Conservation (phyloP, 2,888 invertebrate genomes). For the Hypsopygia costalis region DNA sequence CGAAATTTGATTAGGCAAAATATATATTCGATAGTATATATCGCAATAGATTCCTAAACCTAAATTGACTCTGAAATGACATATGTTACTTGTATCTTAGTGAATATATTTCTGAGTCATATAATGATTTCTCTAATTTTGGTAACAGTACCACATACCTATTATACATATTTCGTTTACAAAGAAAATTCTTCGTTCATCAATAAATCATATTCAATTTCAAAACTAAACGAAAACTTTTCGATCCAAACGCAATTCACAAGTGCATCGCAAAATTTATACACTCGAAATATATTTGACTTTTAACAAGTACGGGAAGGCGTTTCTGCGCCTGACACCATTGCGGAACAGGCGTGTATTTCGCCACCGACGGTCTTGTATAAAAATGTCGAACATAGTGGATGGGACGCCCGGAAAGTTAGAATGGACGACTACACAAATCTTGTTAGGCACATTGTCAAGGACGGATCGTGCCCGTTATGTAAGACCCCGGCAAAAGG, state of each 20-base stretch:
- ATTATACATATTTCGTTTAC: too few relatives aligned
- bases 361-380: conserved; percentile 2
- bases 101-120: too few relatives aligned
- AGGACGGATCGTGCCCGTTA: conserved; percentile 9
- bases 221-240: background rate
- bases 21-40: too few relatives aligned
- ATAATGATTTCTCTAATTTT: too few relatives aligned
- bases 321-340: conserved; percentile 1
- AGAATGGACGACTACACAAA: conserved; percentile 10
- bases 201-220: background rate
- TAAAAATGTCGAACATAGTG: conserved; percentile 10
- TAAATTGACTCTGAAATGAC: too few relatives aligned
- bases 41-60: too few relatives aligned
- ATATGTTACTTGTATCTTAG: too few relatives aligned
- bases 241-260: background rate
- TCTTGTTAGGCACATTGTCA: conserved; percentile 15
- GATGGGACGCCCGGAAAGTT: conserved; percentile 5
- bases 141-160: too few relatives aligned
- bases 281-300: background rate
- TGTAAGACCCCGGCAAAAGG: background rate
- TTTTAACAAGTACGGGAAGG: background rate
- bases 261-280: background rate
- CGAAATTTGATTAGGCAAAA: too few relatives aligned
- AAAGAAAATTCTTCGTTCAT: background rate
- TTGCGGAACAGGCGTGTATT: background rate